Evolutionary conservation across 1,140 invertebrate genomes (phyloP).

Genomic region (Branchinecta lynchi): DNA sequence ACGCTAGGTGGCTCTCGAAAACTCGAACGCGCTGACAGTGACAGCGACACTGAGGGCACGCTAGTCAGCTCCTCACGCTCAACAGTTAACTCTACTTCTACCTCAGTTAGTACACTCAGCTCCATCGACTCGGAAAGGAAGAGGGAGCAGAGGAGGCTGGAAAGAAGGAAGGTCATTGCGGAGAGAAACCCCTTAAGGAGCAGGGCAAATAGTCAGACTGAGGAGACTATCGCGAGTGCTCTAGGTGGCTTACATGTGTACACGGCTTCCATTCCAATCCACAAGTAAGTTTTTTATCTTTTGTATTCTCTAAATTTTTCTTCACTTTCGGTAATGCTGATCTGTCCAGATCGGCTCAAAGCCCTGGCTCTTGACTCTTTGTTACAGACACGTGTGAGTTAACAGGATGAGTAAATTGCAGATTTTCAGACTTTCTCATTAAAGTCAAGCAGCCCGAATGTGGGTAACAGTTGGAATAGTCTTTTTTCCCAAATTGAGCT

Average conservation of each 20-base stretch:
- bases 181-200: slow-evolving; percentile 19
- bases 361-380: no score
- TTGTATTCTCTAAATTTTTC: not conserved
- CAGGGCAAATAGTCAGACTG: slow-evolving; percentile 18
- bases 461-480: no score
- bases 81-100: slow-evolving; percentile 17
- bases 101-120: slow-evolving; percentile 14
- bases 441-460: no score
- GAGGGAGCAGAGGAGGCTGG: slow-evolving; percentile 22
- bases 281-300: not conserved
- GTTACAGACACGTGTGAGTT: no score
- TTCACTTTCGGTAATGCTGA: not conserved
- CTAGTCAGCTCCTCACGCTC: slow-evolving; percentile 18
- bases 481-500: no score
- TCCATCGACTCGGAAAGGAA: slow-evolving; percentile 18
- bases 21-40: slow-evolving; percentile 14
- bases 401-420: no score
- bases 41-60: slow-evolving; percentile 20
- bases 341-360: no score
- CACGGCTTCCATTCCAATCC: slow-evolving; percentile 2
- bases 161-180: slow-evolving; percentile 23
- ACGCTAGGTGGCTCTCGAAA: not conserved
- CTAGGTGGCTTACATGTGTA: not conserved
- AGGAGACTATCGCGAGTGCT: slow-evolving; percentile 11
- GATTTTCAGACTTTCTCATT: no score